A percentile compares a stretch with the other conserved stretches of the same genome.
phyloP scores from a whole-genome alignment of 2,888 invertebrate species.

The Pachycephus smyrnensis region DNA sequence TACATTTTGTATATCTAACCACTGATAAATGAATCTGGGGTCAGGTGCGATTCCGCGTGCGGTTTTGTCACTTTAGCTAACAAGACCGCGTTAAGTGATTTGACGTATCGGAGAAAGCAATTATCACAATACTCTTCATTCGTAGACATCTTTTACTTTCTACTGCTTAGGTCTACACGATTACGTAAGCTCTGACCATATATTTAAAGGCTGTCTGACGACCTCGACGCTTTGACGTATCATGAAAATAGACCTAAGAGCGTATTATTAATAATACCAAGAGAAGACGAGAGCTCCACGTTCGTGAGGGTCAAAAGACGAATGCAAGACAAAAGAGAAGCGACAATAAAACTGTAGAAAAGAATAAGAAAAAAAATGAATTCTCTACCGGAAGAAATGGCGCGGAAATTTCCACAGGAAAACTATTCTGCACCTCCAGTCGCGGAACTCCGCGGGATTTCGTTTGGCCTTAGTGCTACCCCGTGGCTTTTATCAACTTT shows the following conservation, averaged over 20 bases:
- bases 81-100: background rate
- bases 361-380: background rate
- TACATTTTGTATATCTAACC: background rate
- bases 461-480: conserved; percentile 35
- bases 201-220: conserved; percentile 21
- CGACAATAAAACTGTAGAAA: background rate
- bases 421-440: background rate
- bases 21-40: background rate
- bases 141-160: background rate
- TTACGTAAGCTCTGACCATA: conserved; percentile 16
- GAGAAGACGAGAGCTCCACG: background rate
- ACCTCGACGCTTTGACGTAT: conserved; percentile 31
- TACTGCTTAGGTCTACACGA: background rate
- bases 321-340: background rate
- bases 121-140: background rate
- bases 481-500: conserved; percentile 48
- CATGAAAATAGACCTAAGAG: conserved; percentile 34
- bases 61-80: background rate
- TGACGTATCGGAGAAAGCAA: background rate
- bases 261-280: conserved; percentile 31
- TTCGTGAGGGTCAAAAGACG: background rate
- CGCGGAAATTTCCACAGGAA: background rate
- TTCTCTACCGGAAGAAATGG: background rate
- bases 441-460: background rate
- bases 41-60: background rate